Evolutionary conservation across 2,888 invertebrate genomes (phyloP), one percentile per base, ranked within the genome.

Genomic region (Melolontha melolontha): DNA sequence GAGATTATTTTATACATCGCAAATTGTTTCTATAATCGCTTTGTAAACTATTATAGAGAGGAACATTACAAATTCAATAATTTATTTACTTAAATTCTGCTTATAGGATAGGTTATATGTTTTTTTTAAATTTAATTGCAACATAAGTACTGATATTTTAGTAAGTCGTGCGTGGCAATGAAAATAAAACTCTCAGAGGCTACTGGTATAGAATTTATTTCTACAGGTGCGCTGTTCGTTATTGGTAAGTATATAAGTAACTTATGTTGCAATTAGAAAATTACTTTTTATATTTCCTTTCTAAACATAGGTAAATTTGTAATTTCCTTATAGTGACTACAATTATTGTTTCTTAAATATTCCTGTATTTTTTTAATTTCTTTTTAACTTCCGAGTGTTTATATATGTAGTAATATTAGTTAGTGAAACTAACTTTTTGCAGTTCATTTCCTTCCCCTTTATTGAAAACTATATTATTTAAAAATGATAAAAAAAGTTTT

Each of bases 361-460:
- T 16, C 16, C 17, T 62, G 14, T 14, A 7, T n/a, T 47, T 47
- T 29, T 17, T 47, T 34, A 6, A 22, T 47, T 34, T 34, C 34
- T 59, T 29, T 62, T 42, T 62, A 8, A 54, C n/a, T 65, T 27
- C 29, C 42, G 55, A 52, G 54, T 52, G 51, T 64, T 52, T 64
- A 64, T 59, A 29, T 14, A 29, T 44, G 27, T 59, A 16, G 44
- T 29, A 6, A 34, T 34, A 34, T 17, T 67, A 62, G 47, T 63
- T 64, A 67, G 64, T 64, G 41, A 64, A 41, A 55, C 49, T 62
- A 67, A 62, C 22, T 63, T 54, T 64, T 47, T 34, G n/a, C 47
- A 16, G 29, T 34, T 52, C 44, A 27, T 34, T 34, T 34, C 34
- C 34, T 34, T 34, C 34, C 34, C 8, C 34, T 10, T 34, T 22